Evolutionary conservation across 2,113 vertebrate species (phyloP).

Genomic region (Chaetodon auriga): DNA sequence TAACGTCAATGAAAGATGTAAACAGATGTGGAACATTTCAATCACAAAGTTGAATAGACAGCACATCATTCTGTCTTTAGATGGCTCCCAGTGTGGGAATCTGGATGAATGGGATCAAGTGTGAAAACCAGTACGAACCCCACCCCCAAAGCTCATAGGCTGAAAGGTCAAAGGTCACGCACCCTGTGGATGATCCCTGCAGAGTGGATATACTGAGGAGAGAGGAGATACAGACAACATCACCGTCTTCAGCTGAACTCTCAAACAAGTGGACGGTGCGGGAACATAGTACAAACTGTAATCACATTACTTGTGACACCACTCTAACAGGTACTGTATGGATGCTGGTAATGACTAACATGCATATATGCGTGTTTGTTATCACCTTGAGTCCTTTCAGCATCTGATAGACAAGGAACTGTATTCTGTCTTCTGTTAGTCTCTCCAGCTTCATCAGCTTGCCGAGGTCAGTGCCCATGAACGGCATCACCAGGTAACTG

Average conservation of each 20-base stretch:
- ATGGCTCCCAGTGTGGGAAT: constrained; percentile 54
- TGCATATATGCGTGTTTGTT: neutral
- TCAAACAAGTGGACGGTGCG: too few species aligned
- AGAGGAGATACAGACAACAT: constrained; percentile 46
- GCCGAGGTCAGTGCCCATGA: constrained; percentile 86
- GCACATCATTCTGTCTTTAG: neutral
- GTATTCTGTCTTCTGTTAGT: constrained; percentile 92
- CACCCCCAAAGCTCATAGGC: constrained; percentile 51
- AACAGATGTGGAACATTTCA: neutral
- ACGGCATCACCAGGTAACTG: constrained; percentile 86
- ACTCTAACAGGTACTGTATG: neutral
- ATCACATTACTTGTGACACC: neutral
- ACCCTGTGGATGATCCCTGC: constrained; percentile 98
- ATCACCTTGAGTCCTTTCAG: constrained; percentile 93
- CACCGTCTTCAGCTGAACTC: constrained; percentile 11
- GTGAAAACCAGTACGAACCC: constrained; percentile 54
- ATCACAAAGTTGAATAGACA: neutral
- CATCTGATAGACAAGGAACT: constrained; percentile 96
- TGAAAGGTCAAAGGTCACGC: constrained; percentile 78
- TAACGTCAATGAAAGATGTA: neutral
- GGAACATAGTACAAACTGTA: neutral
- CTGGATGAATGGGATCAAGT: constrained; percentile 50
- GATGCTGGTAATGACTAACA: neutral
- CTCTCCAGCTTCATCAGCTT: constrained; percentile 80
- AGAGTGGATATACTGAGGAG: constrained; percentile 94